Evolutionary conservation across 2,113 vertebrate species (phyloP).

Genomic region (Diadophis punctatus): DNA sequence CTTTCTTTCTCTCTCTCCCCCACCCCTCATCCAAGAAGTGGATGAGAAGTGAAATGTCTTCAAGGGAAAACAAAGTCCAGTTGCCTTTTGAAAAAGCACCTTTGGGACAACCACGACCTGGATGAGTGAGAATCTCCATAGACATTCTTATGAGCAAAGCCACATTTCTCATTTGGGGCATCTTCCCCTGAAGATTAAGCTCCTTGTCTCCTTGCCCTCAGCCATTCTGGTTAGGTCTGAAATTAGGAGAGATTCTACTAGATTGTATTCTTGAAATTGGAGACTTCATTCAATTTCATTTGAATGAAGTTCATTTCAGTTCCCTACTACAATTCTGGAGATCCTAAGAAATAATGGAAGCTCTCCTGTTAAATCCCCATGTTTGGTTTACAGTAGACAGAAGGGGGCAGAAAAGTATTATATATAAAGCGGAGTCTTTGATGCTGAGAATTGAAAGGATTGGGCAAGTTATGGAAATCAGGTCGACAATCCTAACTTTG

Average conservation of each 20-base stretch:
- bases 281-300: too few relatives aligned
- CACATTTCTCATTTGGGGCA: neutral
- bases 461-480: neutral
- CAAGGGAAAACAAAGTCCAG: too few relatives aligned
- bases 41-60: too few relatives aligned
- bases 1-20: too few relatives aligned
- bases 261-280: neutral
- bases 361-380: neutral
- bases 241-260: neutral
- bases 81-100: too few relatives aligned
- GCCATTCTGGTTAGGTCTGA: neutral
- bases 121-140: too few relatives aligned
- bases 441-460: neutral
- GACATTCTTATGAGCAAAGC: neutral
- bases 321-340: neutral
- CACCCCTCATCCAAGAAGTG: too few relatives aligned
- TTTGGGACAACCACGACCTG: too few relatives aligned
- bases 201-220: neutral
- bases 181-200: neutral
- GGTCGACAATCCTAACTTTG: conserved; percentile 13
- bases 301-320: neutral
- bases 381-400: conserved; percentile 42
- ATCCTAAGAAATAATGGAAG: neutral
- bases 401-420: conserved; percentile 60
- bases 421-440: conserved; percentile 9